Base-by-base conservation (phyloP, 1,140 invertebrate species). In the Physella acuta region DNA sequence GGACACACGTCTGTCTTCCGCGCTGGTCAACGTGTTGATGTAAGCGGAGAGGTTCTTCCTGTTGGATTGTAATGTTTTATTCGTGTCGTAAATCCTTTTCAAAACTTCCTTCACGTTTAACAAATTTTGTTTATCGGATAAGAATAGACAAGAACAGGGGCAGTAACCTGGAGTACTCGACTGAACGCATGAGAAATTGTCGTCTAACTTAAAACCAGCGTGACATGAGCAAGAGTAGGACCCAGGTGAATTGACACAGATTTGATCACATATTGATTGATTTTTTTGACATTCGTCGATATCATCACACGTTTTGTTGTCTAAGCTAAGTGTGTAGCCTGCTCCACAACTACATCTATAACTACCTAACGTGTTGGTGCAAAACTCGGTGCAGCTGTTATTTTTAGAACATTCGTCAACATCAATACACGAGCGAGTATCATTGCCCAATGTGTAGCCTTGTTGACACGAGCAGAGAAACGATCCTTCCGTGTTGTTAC, bases 231-330 rank as follows among this genome's bases (percentile, higher is more conserved):
- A 76, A 1, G 26, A 16, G 61, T 61, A 76, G 53, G 60, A 67
- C 2, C 75, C 75, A 14, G 51, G 34, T 5, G 70, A 70, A 62
- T 76, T 74, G n/a, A 4, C 66, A 67, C 75, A 76, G 17, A 34
- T 68, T 24, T 72, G 65, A 20, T 36, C n/a, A 34, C 71, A 68
- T 1, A 31, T 49, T n/a, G 34, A 20, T 5, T n/a, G 31, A 4
- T 14, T 17, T 0, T 30, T 14, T 33, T 44, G 8, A 24, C 59
- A 73, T 39, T 73, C 71, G 30, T 73, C 34, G 11, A 68, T 53
- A 67, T 72, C 71, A 61, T 44, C 0, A 62, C 52, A 64, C 3
- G 58, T 34, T 8, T 60, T 34, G 33, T 60, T 60, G 24, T 55
- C 24, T 5, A n/a, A 5, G 11, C 37, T 3, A 8, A 61, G 28